Conservation (phyloP, 2,113 vertebrate genomes). For the Chamaetylas fuelleborni region DNA sequence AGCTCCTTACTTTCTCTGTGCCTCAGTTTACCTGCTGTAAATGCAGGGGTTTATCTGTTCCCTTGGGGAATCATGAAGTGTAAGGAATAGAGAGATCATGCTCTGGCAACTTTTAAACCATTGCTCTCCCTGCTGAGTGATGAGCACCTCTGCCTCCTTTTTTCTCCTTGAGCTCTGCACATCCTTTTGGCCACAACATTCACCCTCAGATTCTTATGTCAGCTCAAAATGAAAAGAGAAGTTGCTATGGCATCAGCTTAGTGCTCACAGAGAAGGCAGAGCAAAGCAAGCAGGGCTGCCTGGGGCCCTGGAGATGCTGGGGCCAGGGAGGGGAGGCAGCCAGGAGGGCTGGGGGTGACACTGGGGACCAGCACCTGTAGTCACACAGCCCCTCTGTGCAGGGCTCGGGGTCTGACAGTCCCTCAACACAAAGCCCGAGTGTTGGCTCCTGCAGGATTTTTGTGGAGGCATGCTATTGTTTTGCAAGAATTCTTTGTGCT, state of each 20-base stretch:
- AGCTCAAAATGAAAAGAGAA: neutral
- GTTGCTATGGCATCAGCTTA: conserved; percentile 42
- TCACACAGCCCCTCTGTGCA: rapidly evolving
- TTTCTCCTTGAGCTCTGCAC: neutral
- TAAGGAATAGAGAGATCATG: neutral
- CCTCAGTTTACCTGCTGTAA: conserved; percentile 9
- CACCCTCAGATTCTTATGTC: neutral
- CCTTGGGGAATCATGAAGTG: neutral
- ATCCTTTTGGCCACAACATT: neutral
- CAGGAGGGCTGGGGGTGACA: rapidly evolving
- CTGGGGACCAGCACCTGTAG: neutral
- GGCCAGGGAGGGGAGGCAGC: rapidly evolving
- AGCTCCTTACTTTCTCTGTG: neutral
- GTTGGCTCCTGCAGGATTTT: neutral
- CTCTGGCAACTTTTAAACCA: neutral
- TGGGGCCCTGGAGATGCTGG: neutral
- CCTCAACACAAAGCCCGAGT: neutral
- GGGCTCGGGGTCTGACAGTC: neutral
- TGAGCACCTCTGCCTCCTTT: neutral
- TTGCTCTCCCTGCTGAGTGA: neutral
- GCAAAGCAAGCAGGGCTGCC: neutral
- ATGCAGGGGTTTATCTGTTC: neutral
- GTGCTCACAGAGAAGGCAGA: neutral
- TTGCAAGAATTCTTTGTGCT: neutral
- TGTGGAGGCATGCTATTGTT: neutral